Conservation (phyloP, 2,113 vertebrate genomes). For the Taurulus bubalis region DNA sequence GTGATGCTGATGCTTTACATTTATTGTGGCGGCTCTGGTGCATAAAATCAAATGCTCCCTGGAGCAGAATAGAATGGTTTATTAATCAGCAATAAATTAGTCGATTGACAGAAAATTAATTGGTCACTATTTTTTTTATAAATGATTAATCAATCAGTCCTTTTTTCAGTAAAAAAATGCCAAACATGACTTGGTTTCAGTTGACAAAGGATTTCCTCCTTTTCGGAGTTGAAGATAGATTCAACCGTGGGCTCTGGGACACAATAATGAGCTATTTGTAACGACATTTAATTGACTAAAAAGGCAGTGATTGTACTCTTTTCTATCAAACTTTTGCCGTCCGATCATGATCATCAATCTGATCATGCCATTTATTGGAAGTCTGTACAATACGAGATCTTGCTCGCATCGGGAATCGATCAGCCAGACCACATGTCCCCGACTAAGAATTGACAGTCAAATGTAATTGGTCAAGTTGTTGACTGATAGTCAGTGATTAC, state of each 20-base stretch:
- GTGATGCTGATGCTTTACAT: slow-evolving; percentile 23
- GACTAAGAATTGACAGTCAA: too few species aligned
- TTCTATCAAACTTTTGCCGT: too few species aligned
- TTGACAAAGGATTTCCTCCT: background rate
- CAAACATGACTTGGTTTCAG: background rate
- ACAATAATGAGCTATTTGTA: background rate
- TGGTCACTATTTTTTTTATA: background rate
- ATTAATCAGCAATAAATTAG: slow-evolving; percentile 7
- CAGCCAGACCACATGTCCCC: too few species aligned
- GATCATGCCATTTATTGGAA: too few species aligned
- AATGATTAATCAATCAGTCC: background rate
- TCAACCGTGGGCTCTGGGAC: background rate
- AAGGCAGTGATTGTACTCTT: too few species aligned
- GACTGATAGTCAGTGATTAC: too few species aligned
- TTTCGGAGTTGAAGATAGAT: background rate
- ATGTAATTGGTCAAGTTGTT: too few species aligned
- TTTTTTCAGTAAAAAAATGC: background rate
- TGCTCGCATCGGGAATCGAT: too few species aligned
- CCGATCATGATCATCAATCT: too few species aligned
- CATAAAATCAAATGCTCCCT: slow-evolving; percentile 21
- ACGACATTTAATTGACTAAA: background rate
- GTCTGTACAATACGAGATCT: too few species aligned
- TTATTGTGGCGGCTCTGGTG: background rate
- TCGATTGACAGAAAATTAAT: background rate
- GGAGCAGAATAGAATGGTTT: background rate